Conservation (phyloP, 2,888 invertebrate species). For the Drosophila rubida region DNA sequence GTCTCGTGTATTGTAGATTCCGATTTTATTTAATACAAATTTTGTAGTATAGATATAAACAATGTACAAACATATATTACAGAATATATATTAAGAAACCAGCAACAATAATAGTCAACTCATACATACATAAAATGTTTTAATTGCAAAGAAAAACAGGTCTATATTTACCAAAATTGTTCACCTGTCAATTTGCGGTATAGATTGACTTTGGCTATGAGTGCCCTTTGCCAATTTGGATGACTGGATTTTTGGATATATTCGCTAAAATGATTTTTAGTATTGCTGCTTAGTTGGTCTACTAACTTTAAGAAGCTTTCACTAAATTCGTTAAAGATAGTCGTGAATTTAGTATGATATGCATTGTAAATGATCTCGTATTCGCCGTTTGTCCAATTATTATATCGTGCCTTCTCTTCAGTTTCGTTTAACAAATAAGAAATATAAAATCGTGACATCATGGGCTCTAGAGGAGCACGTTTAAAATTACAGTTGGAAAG, state of each 20-base stretch:
- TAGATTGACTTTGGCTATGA: neutral
- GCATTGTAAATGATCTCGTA: neutral
- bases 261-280: neutral
- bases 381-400: neutral
- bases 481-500: neutral
- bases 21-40: too few relatives aligned
- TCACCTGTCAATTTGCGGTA: neutral
- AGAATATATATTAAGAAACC: too few relatives aligned
- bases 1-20: too few relatives aligned
- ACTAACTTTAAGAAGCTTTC: neutral
- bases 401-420: neutral
- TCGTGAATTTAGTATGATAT: neutral
- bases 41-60: too few relatives aligned
- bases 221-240: neutral
- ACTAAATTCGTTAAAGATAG: rapidly evolving
- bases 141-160: too few relatives aligned
- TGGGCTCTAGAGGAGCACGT: neutral
- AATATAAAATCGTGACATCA: neutral
- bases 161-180: neutral
- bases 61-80: too few relatives aligned
- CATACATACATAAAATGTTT: too few relatives aligned
- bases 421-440: neutral
- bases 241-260: neutral
- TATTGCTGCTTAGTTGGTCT: neutral
- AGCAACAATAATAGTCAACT: too few relatives aligned